Base-by-base conservation (phyloP, 2,113 vertebrate species). In the Tachuris rubrigastra region DNA sequence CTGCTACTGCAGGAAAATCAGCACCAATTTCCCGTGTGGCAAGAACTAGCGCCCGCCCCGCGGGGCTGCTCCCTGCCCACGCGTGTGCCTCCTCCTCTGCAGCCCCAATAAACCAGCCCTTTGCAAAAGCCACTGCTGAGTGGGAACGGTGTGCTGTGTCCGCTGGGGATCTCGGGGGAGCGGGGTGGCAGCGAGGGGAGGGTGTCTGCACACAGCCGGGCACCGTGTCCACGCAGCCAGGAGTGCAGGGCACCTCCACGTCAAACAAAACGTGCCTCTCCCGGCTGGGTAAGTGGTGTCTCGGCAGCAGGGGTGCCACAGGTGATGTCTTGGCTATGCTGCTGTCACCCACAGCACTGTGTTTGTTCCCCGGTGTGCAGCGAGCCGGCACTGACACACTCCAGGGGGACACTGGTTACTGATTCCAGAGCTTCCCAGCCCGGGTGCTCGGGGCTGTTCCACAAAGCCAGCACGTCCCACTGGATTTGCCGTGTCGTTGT, bases 1-100 rank as follows among this genome's bases (percentile, higher is more conserved):
- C 86, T 99, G 99, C 97, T 99, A 99, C 97, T 99, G 99, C 96
- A 98, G 98, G 95, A 98, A 98, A 35, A 98, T 99, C 71, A 98
- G 98, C 77, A 97, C 97, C 72, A 88, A 50, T 31, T 97, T 98
- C 63, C 97, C 97, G 69, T 98, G 98, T 0, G 96, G 98, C 93
- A 98, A 98, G 93, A 98, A 98, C 75, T 98, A 98, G 94, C 0
- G 1, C 46, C 76, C 4, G 6, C 6, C 21, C 27, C 1, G 0
- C 0, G 2, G 75, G 80, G 77, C 42, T 46, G 37, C 49, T 16
- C 44, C 73, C 59, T 2, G 20, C 56, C 42, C 46, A 8, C 2
- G 12, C 2, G 9, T 22, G 75, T 18, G 11, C 39, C 27, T 24
- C 56, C 41, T 65, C 9, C 44, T 49, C 65, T 5, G 23, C 82